These are phyloP conservation scores for Lepidocyrtoides sp. DNA, from an alignment of 2,888 invertebrate genomes.

Conservation along the genomic window DNA sequence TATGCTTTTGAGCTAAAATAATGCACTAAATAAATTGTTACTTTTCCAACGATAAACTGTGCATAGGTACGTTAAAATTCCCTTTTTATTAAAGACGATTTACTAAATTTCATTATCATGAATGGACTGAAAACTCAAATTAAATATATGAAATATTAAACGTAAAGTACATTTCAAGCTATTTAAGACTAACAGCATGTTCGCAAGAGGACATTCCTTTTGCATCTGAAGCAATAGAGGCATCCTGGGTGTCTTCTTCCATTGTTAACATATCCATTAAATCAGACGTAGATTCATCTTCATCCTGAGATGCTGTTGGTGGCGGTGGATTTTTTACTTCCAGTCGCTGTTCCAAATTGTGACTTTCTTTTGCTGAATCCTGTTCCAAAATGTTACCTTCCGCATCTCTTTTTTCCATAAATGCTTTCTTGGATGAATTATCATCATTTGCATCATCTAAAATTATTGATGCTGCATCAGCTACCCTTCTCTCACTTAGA, in stretches of 20 bases:
- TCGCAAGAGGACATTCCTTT: constrained; percentile 81
- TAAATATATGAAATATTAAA: background rate
- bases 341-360: background rate
- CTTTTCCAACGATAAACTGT: too few species aligned
- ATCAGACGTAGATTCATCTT: constrained; percentile 73
- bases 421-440: background rate
- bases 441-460: background rate
- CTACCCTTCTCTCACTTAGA: background rate
- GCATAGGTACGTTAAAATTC: too few species aligned
- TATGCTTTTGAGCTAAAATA: too few species aligned
- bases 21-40: too few species aligned
- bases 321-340: constrained; percentile 7
- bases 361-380: background rate
- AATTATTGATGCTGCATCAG: background rate
- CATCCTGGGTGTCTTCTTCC: constrained; percentile 81
- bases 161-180: background rate
- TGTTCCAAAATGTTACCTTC: background rate
- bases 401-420: background rate
- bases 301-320: constrained; percentile 6
- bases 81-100: too few species aligned
- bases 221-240: constrained; percentile 68
- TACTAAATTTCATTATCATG: too few species aligned
- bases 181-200: constrained; percentile 75
- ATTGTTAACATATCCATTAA: constrained; percentile 77
- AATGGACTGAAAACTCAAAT: too few species aligned